A percentile compares a stretch with the other conserved stretches of the same genome.
Conservation (phyloP, 2,797 vertebrate genomes). For the Sebastolobus altivelis region DNA sequence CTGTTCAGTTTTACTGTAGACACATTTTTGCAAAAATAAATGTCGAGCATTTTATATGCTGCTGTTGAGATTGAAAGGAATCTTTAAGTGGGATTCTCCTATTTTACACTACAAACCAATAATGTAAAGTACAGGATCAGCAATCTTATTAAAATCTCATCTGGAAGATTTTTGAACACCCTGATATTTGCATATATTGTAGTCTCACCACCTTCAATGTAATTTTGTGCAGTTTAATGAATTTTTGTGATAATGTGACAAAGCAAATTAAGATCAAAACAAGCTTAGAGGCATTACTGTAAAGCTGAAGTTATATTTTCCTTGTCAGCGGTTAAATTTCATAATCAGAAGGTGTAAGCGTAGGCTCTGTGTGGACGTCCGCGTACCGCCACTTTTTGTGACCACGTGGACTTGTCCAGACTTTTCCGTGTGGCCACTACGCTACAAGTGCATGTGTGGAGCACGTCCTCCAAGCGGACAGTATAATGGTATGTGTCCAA, state of each 20-base stretch:
- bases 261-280: slow-evolving; percentile 13
- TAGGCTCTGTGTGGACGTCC: background rate
- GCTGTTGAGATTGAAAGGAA: slow-evolving; percentile 82
- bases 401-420: background rate
- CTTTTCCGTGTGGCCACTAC: background rate
- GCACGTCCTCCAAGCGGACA: background rate
- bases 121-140: slow-evolving; percentile 61
- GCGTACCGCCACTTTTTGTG: background rate
- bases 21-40: slow-evolving; percentile 51
- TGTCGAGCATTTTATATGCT: slow-evolving; percentile 58
- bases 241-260: background rate
- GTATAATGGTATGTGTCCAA: background rate
- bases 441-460: background rate
- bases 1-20: slow-evolving; percentile 45
- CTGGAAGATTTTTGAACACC: slow-evolving; percentile 18
- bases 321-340: background rate
- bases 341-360: background rate
- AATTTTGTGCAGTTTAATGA: slow-evolving; percentile 3
- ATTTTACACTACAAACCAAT: slow-evolving; percentile 75
- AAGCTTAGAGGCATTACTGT: background rate
- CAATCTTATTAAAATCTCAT: slow-evolving; percentile 59
- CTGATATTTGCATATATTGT: slow-evolving; percentile 30
- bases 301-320: background rate
- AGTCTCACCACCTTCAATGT: slow-evolving; percentile 19
- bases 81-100: slow-evolving; percentile 74